Base-by-base conservation (phyloP, 1,140 invertebrate species). In the Colletes gigas region DNA sequence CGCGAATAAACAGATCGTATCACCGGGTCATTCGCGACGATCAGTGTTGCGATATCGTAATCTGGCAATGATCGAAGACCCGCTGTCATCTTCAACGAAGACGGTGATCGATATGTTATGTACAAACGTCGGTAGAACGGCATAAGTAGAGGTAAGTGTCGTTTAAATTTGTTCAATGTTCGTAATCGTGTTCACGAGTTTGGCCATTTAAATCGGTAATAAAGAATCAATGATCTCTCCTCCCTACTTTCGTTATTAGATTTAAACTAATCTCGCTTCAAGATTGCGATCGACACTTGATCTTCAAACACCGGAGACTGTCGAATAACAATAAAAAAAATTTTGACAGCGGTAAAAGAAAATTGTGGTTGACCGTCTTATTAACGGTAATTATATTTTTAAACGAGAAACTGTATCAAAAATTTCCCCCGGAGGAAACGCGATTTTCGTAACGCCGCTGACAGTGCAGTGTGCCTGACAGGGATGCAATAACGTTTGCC, bases 401-500 rank as follows among this genome's bases (percentile, higher is more conserved):
- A 55, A 17, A 12, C 19, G 15, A 3, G 6, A 44, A 30, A 17
- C 50, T 50, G 63, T 30, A 17, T 12, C 0, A 10, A 17, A 66
- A 19, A 12, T 55, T 15, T 12, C 3, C 14, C 3, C 3, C 3
- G 1, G 3, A 19, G 21, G 17, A 57, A 41, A 5, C 15, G 44
- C 4, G 7, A 62, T 21, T 59, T 68, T 14, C 41, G 19, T 12
- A 30, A 55, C 62, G 62, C 47, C 62, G n/a, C 10, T 41, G 59
- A 74, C 55, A 62, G 15, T 44, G 44, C 47, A 54, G 50, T 55
- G n/a, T 10, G 67, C 14, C 39, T 21, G 69, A 52, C 76, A 78
- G 54, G 67, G 63, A 2, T 83, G 76, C 62, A 52, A 30, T 30
- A 80, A 65, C 60, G 83, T 74, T 80, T 76, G 70, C 67, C 72